Evolutionary conservation across 2,888 invertebrate genomes (phyloP).

Genomic region (Amphipoea oculea): DNA sequence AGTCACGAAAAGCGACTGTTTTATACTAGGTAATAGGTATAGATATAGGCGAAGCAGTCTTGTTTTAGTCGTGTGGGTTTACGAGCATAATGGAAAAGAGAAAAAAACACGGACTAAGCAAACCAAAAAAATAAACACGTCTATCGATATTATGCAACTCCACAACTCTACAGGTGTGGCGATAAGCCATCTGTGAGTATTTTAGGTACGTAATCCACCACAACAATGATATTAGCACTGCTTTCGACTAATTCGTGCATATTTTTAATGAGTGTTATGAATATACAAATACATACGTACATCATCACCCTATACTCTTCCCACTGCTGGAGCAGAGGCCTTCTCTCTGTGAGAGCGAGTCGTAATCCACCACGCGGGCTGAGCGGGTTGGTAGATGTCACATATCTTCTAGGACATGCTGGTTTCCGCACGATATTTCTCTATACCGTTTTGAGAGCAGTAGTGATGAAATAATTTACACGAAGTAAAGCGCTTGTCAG

Average conservation of each 20-base stretch:
- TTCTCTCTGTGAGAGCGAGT: neutral
- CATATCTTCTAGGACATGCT: neutral
- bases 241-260: slow-evolving; percentile 2
- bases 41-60: neutral
- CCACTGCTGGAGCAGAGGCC: neutral
- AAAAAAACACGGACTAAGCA: neutral
- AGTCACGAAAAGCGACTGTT: neutral
- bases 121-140: slow-evolving; percentile 6
- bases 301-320: neutral
- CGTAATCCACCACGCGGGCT: neutral
- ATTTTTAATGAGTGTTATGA: slow-evolving; percentile 1
- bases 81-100: neutral
- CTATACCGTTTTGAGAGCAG: neutral
- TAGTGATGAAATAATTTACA: neutral
- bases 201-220: slow-evolving; percentile 26
- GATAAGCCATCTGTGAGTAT: slow-evolving; percentile 47
- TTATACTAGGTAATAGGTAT: neutral
- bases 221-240: slow-evolving; percentile 9
- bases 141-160: slow-evolving; percentile 26
- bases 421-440: neutral
- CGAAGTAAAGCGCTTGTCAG: neutral
- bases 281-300: neutral
- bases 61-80: neutral
- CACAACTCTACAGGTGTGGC: slow-evolving; percentile 54
- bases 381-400: neutral